Conservation (phyloP, 2,797 vertebrate species). For the Sparidentex hasta region DNA sequence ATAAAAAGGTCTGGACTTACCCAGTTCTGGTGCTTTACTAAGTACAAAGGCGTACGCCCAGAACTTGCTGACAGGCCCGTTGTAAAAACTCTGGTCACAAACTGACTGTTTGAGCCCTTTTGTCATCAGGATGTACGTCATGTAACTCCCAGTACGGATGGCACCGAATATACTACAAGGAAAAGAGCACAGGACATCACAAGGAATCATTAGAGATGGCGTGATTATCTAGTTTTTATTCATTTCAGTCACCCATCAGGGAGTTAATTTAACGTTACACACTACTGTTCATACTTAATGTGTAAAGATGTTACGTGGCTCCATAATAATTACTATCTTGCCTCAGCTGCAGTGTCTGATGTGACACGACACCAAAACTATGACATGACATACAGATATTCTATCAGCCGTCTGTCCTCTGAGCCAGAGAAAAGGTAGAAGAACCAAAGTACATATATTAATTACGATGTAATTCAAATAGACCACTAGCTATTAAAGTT, state of each 20-base stretch:
- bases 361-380: neutral
- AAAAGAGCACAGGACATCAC: conserved; percentile 23
- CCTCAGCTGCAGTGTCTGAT: neutral
- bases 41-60: conserved; percentile 99
- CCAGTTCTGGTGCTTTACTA: conserved; percentile 98
- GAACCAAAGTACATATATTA: too few relatives aligned
- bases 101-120: conserved; percentile 99
- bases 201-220: neutral
- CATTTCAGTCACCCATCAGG: too few relatives aligned
- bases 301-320: neutral
- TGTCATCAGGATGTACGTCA: conserved; percentile 98
- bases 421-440: neutral
- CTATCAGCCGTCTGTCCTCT: neutral
- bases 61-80: conserved; percentile 99
- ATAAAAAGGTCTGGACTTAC: conserved; percentile 84
- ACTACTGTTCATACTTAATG: neutral
- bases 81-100: conserved; percentile 99
- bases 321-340: neutral
- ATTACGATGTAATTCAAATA: too few relatives aligned
- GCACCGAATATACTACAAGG: conserved; percentile 96
- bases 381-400: neutral
- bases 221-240: neutral
- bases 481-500: neutral
- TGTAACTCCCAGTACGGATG: conserved; percentile 97
- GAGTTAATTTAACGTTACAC: neutral